A percentile compares a stretch with the other conserved stretches of the same genome.
These are phyloP conservation scores for Trypoxylus dichotomus DNA, from an alignment of 1,140 invertebrate genomes.

Conservation along the genomic window DNA sequence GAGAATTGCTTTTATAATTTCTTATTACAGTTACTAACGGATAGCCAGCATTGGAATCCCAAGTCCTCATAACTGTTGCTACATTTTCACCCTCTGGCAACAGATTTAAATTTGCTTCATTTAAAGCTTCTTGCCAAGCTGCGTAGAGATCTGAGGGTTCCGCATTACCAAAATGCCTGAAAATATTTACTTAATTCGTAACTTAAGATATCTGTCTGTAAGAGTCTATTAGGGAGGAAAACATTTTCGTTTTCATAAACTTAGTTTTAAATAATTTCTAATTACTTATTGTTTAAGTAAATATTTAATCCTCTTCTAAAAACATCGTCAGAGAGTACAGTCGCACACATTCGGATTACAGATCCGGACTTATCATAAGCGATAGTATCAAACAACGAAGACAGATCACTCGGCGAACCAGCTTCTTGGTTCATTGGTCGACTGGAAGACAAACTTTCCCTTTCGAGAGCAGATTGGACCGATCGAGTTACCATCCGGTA, in stretches of 20 bases:
- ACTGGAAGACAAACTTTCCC: background rate
- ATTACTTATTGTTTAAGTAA: too few species aligned
- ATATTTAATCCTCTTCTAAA: constrained; percentile 2
- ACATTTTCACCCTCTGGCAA: constrained; percentile 50
- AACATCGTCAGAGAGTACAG: too few species aligned
- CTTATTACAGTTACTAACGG: constrained; percentile 64
- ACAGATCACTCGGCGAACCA: constrained; percentile 66
- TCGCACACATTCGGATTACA: constrained; percentile 30
- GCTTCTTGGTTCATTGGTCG: constrained; percentile 18
- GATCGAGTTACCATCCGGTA: background rate
- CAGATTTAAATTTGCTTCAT: constrained; percentile 48
- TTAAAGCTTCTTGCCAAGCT: constrained; percentile 62
- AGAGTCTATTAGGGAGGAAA: background rate
- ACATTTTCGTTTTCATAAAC: too few species aligned
- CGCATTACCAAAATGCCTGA: constrained; percentile 49
- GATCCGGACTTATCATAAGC: constrained; percentile 66
- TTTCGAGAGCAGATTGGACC: constrained; percentile 9
- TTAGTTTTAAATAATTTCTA: too few species aligned
- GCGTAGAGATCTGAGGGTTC: constrained; percentile 71
- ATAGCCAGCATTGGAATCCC: constrained; percentile 70
- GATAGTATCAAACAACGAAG: constrained; percentile 77
- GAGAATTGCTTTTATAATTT: constrained; percentile 48
- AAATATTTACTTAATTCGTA: too few species aligned
- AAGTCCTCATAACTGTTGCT: constrained; percentile 64
- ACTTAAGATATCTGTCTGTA: too few species aligned